A percentile compares a stretch with the other conserved stretches of the same genome.
Evolutionary conservation across 2,888 invertebrate species (phyloP).

Genomic region (Aethes cnicana): DNA sequence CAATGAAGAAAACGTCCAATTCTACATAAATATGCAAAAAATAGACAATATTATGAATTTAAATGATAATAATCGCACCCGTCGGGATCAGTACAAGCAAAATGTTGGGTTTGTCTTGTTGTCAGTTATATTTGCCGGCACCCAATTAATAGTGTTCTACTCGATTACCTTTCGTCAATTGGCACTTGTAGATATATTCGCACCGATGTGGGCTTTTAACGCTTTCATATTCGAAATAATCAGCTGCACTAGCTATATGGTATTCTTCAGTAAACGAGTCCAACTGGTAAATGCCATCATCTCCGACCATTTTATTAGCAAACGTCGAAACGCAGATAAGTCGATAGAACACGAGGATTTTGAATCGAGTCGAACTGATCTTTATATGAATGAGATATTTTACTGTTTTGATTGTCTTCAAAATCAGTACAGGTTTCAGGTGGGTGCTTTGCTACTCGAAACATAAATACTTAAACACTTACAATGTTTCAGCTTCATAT

Average conservation of each 20-base stretch:
- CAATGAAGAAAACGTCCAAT: slow-evolving; percentile 45
- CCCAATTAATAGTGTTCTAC: slow-evolving; percentile 17
- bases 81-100: neutral
- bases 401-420: slow-evolving; percentile 39
- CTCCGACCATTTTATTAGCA: slow-evolving; percentile 44
- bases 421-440: slow-evolving; percentile 40
- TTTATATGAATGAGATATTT: slow-evolving; percentile 43
- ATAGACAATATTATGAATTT: slow-evolving; percentile 55
- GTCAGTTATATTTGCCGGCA: neutral
- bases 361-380: slow-evolving; percentile 35
- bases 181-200: neutral
- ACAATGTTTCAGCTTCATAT: too few relatives aligned
- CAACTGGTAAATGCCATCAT: slow-evolving; percentile 56
- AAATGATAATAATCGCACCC: neutral
- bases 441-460: too few relatives aligned
- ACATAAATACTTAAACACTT: too few relatives aligned
- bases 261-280: slow-evolving; percentile 50
- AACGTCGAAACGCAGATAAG: slow-evolving; percentile 19
- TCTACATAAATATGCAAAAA: slow-evolving; percentile 53
- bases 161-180: neutral
- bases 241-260: slow-evolving; percentile 47
- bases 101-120: neutral
- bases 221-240: slow-evolving; percentile 33
- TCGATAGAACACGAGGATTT: slow-evolving; percentile 48
- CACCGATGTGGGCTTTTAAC: neutral